Conservation (phyloP, 2,113 vertebrate genomes). For the Vidua chalybeata region DNA sequence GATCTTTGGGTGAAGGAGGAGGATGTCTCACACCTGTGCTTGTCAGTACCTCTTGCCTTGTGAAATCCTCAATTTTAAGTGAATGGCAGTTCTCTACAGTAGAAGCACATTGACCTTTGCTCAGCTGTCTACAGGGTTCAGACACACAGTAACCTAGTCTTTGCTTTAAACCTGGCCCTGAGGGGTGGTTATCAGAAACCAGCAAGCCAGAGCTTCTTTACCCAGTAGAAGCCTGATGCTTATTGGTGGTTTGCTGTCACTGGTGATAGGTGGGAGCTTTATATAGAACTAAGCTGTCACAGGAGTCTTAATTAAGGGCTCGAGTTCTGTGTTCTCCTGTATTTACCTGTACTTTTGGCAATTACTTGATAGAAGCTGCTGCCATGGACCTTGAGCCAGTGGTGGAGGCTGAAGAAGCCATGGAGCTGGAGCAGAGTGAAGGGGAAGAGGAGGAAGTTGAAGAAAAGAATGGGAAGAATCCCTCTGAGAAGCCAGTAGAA, state of each 20-base stretch:
- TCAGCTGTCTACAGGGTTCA: neutral
- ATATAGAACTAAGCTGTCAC: neutral
- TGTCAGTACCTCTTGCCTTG: neutral
- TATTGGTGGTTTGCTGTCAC: neutral
- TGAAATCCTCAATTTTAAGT: neutral
- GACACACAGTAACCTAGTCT: neutral
- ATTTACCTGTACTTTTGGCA: neutral
- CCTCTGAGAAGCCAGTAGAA: neutral
- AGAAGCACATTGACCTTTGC: neutral
- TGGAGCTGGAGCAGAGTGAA: slow-evolving; percentile 77
- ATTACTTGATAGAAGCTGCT: slow-evolving; percentile 47
- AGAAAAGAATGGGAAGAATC: neutral
- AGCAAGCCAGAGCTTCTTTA: neutral
- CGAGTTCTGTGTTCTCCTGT: neutral
- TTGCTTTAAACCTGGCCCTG: neutral
- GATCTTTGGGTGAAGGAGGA: neutral
- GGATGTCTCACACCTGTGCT: neutral
- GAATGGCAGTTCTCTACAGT: neutral
- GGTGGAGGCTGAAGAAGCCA: slow-evolving; percentile 63
- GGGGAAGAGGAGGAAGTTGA: slow-evolving; percentile 61
- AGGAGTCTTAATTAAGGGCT: neutral
- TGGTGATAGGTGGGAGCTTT: neutral
- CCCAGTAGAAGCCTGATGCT: neutral
- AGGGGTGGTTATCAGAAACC: neutral
- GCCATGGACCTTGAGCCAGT: slow-evolving; percentile 31